phyloP scores from a whole-genome alignment of 2,797 vertebrate genomes.

The Falco berigora region DNA sequence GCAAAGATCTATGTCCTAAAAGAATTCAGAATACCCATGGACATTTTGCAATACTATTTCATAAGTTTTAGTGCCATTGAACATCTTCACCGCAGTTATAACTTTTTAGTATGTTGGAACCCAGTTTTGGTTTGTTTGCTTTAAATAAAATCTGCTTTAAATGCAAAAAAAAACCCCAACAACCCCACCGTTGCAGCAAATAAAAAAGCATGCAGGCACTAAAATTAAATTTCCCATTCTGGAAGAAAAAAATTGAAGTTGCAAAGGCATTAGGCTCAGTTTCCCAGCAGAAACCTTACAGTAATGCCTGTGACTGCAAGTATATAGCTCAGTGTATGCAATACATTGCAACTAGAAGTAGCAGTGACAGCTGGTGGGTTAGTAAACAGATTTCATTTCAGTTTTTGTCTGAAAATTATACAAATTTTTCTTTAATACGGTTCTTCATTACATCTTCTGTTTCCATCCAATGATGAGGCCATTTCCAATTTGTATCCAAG shows the following conservation, averaged over 20 bases:
- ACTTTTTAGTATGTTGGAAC: not conserved
- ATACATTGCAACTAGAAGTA: constrained; percentile 35
- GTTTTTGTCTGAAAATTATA: constrained; percentile 69
- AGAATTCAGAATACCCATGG: not conserved
- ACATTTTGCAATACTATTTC: not conserved
- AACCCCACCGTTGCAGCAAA: not conserved
- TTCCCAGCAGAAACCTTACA: constrained; percentile 6
- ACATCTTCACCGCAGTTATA: not conserved
- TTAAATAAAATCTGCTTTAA: constrained; percentile 21
- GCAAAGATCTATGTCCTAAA: not conserved
- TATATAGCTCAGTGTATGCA: constrained; percentile 9
- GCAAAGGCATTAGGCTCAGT: constrained; percentile 57
- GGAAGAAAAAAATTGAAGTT: constrained; percentile 28
- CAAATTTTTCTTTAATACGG: constrained; percentile 65
- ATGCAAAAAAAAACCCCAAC: not conserved
- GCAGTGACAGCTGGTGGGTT: constrained; percentile 71
- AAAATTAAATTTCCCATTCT: constrained; percentile 40
- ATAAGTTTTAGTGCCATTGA: not conserved
- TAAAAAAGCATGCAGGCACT: not conserved
- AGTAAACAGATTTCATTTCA: constrained; percentile 70
- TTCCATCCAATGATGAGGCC: constrained; percentile 47
- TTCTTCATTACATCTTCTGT: constrained; percentile 60
- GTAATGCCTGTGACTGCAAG: constrained; percentile 27
- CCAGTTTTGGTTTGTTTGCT: not conserved
- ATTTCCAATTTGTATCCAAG: constrained; percentile 53